Percentiles rank a stretch among this genome's conserved stretches.
Evolutionary conservation across 2,888 invertebrate species (phyloP).

Genomic region (Patella ulyssiponensis): DNA sequence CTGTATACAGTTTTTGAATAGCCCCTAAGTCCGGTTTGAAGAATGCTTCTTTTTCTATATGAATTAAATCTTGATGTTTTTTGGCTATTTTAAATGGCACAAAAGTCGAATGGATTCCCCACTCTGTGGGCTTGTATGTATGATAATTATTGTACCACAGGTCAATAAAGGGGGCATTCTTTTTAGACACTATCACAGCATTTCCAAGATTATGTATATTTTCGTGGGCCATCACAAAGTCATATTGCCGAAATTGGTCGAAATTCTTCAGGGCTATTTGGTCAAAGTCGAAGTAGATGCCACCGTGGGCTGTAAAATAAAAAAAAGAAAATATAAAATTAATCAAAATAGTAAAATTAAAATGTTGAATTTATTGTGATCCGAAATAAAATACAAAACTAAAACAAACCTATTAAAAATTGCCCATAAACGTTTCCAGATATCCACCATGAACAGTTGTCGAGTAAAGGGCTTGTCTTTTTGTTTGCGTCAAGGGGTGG

Average conservation of each 20-base stretch:
- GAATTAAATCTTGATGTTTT: slow-evolving; percentile 42
- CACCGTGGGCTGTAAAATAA: slow-evolving; percentile 58
- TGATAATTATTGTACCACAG: slow-evolving; percentile 57
- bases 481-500: too few relatives aligned
- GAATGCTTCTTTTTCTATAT: slow-evolving; percentile 46
- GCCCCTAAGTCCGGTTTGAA: slow-evolving; percentile 43
- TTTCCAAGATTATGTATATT: slow-evolving; percentile 51
- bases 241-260: slow-evolving; percentile 49
- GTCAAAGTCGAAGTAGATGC: slow-evolving; percentile 67
- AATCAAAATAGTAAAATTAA: too few relatives aligned
- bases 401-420: too few relatives aligned
- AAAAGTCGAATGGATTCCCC: slow-evolving; percentile 49
- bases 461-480: too few relatives aligned
- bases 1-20: slow-evolving; percentile 40
- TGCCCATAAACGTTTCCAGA: too few relatives aligned
- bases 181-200: slow-evolving; percentile 56
- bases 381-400: too few relatives aligned
- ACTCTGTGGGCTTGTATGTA: slow-evolving; percentile 44
- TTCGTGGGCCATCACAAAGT: slow-evolving; percentile 59
- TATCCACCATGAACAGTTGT: too few relatives aligned
- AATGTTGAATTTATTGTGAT: too few relatives aligned
- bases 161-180: slow-evolving; percentile 51
- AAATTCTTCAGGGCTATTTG: slow-evolving; percentile 55
- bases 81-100: slow-evolving; percentile 47
- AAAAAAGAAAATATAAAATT: neutral